Conservation (phyloP, 1,140 invertebrate genomes). For the Dendrolimus punctatus region DNA sequence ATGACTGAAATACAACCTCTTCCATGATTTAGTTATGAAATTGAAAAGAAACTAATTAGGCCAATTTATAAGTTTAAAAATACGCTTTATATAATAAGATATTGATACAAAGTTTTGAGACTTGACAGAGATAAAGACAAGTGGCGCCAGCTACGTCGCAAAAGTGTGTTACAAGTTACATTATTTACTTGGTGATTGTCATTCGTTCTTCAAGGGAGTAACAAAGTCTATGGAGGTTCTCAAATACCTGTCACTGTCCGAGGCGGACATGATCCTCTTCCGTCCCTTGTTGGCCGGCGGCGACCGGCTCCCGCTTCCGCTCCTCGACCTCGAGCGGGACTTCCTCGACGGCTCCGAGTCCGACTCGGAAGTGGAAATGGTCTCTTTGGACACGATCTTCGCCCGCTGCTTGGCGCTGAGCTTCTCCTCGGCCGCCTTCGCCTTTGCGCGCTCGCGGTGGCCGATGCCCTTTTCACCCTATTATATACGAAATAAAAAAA, state of each 20-base stretch:
- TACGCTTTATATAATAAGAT: too few species aligned
- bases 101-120: too few species aligned
- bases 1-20: too few species aligned
- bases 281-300: conserved; percentile 38
- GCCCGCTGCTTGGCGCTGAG: conserved; percentile 87
- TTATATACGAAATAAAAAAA: conserved; percentile 13
- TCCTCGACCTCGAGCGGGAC: conserved; percentile 34
- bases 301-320: conserved; percentile 40
- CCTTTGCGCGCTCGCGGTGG: conserved; percentile 45
- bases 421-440: conserved; percentile 75
- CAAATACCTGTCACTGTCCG: conserved; percentile 58
- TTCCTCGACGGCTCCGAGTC: conserved; percentile 79
- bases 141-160: too few species aligned
- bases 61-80: too few species aligned
- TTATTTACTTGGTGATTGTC: not conserved
- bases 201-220: not conserved
- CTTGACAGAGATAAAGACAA: too few species aligned
- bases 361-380: conserved; percentile 94
- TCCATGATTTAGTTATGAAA: too few species aligned
- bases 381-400: conserved; percentile 94
- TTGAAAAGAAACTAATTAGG: too few species aligned
- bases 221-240: not conserved
- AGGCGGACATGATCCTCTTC: conserved; percentile 64
- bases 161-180: not conserved
- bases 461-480: conserved; percentile 59